These are phyloP conservation scores for Stictonetta naevosa DNA, from an alignment of 2,113 vertebrate species.

Conservation along the genomic window DNA sequence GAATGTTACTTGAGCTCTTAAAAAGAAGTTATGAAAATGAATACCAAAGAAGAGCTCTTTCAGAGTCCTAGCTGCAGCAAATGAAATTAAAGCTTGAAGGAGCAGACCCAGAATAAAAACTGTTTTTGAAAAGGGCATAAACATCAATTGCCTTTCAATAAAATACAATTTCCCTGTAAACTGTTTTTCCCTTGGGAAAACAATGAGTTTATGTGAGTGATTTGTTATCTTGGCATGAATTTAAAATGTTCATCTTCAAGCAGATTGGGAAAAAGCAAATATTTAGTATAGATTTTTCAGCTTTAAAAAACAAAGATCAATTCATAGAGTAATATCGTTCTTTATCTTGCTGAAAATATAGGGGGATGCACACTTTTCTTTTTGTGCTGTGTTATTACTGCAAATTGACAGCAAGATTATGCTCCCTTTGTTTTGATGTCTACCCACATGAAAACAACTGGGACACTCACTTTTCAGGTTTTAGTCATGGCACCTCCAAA, in stretches of 20 bases:
- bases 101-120: not conserved
- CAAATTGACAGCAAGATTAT: not conserved
- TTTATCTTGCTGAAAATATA: not conserved
- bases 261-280: not conserved
- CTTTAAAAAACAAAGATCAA: not conserved
- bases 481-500: not conserved
- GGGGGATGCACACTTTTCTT: not conserved
- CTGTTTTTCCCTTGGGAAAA: not conserved
- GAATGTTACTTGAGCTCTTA: not conserved
- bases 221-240: not conserved
- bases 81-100: not conserved
- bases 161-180: not conserved
- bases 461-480: not conserved
- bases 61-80: not conserved
- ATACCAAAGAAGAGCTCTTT: conserved; percentile 8
- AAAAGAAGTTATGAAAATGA: not conserved
- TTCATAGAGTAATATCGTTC: not conserved
- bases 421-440: not conserved
- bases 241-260: not conserved
- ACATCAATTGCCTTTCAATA: not conserved
- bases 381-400: not conserved
- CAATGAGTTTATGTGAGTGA: not conserved
- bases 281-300: not conserved
- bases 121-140: not conserved
- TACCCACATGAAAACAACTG: not conserved